These are phyloP conservation scores for Rhinoptilus africanus DNA, from an alignment of 2,113 vertebrate species.

Conservation along the genomic window DNA sequence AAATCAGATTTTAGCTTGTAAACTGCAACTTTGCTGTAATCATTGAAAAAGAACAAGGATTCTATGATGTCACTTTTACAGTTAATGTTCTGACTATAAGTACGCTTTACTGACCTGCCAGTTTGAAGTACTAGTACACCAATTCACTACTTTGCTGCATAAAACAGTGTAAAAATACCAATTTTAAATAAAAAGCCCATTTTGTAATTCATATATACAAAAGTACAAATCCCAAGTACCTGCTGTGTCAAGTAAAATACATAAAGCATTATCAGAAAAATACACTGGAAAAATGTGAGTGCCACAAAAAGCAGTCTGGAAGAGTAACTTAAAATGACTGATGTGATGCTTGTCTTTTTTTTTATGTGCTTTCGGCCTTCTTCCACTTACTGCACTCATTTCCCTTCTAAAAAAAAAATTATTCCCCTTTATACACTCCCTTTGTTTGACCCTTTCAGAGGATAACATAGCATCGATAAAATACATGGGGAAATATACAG, in stretches of 20 bases:
- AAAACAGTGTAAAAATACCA: neutral
- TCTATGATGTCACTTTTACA: neutral
- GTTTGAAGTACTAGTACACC: neutral
- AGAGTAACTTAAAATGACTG: slow-evolving; percentile 22
- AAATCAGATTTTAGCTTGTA: neutral
- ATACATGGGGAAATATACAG: neutral
- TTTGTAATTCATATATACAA: neutral
- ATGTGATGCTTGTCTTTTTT: neutral
- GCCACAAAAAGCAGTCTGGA: neutral
- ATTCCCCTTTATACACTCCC: neutral
- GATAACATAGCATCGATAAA: neutral
- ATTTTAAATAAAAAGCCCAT: slow-evolving; percentile 39
- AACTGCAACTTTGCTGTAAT: neutral
- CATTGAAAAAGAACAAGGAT: neutral
- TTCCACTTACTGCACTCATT: neutral
- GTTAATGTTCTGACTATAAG: neutral
- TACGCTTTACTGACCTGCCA: neutral
- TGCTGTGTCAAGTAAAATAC: neutral
- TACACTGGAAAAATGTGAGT: neutral
- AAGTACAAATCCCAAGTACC: neutral
- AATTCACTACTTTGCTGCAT: neutral
- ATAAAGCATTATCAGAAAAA: slow-evolving; percentile 21
- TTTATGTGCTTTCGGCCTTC: neutral
- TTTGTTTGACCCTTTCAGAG: neutral
- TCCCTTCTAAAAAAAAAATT: neutral